Base-by-base conservation (phyloP, 1,140 invertebrate genomes). In the Eurosta solidaginis region DNA sequence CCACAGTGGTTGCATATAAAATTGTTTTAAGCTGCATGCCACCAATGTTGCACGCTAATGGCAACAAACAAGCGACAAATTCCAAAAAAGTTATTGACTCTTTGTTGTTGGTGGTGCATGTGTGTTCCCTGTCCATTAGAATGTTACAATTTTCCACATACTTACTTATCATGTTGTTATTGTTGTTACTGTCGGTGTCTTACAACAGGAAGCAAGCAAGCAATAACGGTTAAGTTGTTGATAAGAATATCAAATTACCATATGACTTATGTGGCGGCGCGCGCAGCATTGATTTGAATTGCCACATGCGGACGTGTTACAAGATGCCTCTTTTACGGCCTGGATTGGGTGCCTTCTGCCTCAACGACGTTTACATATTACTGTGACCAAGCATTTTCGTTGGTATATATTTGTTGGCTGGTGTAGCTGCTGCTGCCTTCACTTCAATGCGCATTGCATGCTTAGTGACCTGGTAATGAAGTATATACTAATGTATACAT, bases 391-490 rank as follows among this genome's bases (percentile, higher is more conserved):
- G 59, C 59, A 17, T n/a, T n/a, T n/a, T n/a, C n/a, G n/a, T n/a
- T n/a, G n/a, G n/a, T n/a, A n/a, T 33, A 63, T 17, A 63, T 59
- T 27, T 59, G 25, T 59, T 10, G 52, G 0, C 25, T 59, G 52
- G 25, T 63, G 17, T 63, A 17, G 29, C 59, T 68, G 33, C 6
- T 27, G 5, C 27, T 14, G 29, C 0, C 12, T 42, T 17, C 49
- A 33, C 25, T 3, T 47, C 47, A 12, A 25, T 74, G 14, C 17
- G 40, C 42, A 68, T 68, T 77, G 14, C 29, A 77, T 77, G 76
- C 54, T 77, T 77, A 63, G 36, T 77, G 76, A 77, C 76, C 76
- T 77, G 76, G 54, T 77, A 77, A 77, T 77, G 50, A 77, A 44
- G n/a, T n/a, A n/a, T n/a, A n/a, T n/a, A n/a, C n/a, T n/a, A n/a